Conservation (phyloP, 2,113 vertebrate genomes). For the Dryoscopus gambensis region DNA sequence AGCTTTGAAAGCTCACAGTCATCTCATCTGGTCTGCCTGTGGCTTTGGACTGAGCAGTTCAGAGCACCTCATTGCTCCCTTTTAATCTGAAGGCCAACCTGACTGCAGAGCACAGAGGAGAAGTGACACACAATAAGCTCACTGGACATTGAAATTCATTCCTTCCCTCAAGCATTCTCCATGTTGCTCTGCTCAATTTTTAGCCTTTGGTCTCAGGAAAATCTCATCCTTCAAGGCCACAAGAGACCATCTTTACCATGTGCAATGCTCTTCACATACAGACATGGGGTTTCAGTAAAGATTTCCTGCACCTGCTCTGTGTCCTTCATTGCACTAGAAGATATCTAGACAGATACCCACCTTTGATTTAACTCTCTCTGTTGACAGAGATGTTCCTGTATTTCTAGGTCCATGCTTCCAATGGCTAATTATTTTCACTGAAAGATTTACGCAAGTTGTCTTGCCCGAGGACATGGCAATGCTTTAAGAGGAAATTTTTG, state of each 20-base stretch:
- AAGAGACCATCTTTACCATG: not conserved
- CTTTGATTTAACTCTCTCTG: not conserved
- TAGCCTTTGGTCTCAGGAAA: not conserved
- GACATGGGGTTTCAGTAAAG: not conserved
- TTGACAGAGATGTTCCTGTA: not conserved
- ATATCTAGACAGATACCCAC: not conserved
- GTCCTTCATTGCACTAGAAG: not conserved
- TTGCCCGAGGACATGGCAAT: not conserved
- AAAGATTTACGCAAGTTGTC: not conserved
- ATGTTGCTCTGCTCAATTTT: not conserved
- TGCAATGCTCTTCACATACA: not conserved
- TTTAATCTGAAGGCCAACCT: not conserved
- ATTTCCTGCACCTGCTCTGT: not conserved
- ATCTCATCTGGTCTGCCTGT: not conserved
- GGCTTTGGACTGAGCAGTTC: not conserved
- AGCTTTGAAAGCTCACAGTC: not conserved
- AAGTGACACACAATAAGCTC: not conserved
- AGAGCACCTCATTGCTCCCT: not conserved
- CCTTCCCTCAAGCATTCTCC: not conserved
- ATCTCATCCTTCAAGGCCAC: not conserved
- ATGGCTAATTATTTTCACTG: not conserved
- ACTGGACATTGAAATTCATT: fast-evolving
- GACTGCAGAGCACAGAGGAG: not conserved
- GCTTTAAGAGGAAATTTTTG: not conserved
- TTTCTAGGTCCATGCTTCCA: not conserved